Evolutionary conservation across 1,140 invertebrate species (phyloP), one percentile per base, ranked within the genome.

Genomic region (Dreissena rostriformis): DNA sequence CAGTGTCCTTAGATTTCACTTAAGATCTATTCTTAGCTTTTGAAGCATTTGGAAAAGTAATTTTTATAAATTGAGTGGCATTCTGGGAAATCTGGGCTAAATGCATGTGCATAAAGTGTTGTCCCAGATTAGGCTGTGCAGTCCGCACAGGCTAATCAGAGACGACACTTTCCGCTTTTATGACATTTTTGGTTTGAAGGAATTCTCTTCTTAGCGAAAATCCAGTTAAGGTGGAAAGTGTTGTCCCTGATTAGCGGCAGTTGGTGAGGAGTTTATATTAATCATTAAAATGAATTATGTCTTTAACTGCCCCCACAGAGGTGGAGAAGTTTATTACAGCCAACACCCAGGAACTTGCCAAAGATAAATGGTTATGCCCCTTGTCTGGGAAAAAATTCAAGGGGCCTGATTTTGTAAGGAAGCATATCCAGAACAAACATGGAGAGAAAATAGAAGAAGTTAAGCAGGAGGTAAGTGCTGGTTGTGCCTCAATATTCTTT

Each of bases 341-440:
- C 52, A 93, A 94, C 82, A 98, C 97, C 0, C 97, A 99, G 90
- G 98, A 99, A 94, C 89, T 99, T 26, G 96, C 97, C 0, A 98
- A 99, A 90, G 98, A 99, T 91, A 99, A 99, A 89, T 99, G 98
- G 98, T 93, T 99, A 29, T 99, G 99, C 94, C 98, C 99, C 0
- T 94, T 99, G 0, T 99, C 98, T 82, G 98, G 98, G 0, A 99
- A 99, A 92, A 99, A 99, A 92, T 99, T 99, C 93, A 99, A 99
- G 93, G 99, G 98, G 0, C 98, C 99, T 0, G 98, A 99, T 91
- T 99, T 99, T 94, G 98, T 99, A 17, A 96, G 98, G 52, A 99
- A 99, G 92, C 99, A 99, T 92, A 99, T 99, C 65, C 97, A 98
- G 87, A 99, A 99, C 92, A 99, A 99, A 91, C 98, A 99, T 91